Percentiles rank a stretch among this genome's conserved stretches.
Conservation (phyloP, 53 echinoderm and acorn worm genomes). For the Arbacia lixula region DNA sequence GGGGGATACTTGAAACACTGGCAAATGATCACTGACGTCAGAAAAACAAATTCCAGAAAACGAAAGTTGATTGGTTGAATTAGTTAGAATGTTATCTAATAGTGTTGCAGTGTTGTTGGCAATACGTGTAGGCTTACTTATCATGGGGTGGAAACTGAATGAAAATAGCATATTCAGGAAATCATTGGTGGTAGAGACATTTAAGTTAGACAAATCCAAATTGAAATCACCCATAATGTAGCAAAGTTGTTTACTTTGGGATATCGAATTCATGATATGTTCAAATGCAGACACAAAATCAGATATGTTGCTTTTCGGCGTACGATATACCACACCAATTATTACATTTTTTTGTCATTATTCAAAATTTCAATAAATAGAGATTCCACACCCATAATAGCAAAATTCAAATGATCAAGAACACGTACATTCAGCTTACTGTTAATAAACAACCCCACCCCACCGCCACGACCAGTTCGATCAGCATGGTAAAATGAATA, state of each 20-base stretch:
- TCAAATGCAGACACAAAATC: conserved; percentile 20
- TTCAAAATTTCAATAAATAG: conserved; percentile 18
- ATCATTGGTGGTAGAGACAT: conserved; percentile 3
- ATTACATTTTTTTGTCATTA: background rate
- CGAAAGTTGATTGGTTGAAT: background rate
- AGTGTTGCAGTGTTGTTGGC: conserved; percentile 18
- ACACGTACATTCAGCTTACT: background rate
- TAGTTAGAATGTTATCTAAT: conserved; percentile 62
- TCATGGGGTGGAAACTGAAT: conserved; percentile 29
- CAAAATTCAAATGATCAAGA: background rate
- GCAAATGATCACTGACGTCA: conserved; percentile 26
- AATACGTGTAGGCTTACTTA: conserved; percentile 60
- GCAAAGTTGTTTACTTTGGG: conserved; percentile 11
- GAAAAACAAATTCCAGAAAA: conserved; percentile 18
- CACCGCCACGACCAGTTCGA: conserved; percentile 15
- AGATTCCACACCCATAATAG: conserved; percentile 1
- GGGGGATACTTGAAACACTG: background rate
- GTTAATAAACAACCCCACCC: conserved; percentile 4
- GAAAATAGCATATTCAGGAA: conserved; percentile 52
- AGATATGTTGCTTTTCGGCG: background rate
- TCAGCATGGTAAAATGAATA: background rate
- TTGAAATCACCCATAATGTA: conserved; percentile 60
- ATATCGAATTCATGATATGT: conserved; percentile 9
- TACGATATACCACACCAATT: conserved; percentile 15
- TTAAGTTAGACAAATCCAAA: conserved; percentile 15